These are phyloP conservation scores for Garrulus glandarius DNA, from an alignment of 2,797 vertebrate species.

Conservation along the genomic window DNA sequence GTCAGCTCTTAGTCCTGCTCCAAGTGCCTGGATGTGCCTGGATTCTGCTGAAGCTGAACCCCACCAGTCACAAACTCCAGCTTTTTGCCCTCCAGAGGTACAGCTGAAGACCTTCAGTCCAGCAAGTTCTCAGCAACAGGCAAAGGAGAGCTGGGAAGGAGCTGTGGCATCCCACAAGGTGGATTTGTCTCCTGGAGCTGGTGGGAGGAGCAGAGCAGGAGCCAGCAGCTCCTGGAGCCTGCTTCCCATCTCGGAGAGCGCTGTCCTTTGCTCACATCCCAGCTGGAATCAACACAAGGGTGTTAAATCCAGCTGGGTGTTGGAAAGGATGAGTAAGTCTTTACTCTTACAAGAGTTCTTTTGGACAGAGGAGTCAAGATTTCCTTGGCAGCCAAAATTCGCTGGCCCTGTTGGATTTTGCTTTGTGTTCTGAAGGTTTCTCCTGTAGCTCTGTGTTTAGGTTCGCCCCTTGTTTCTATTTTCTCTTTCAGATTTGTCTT, in stretches of 20 bases:
- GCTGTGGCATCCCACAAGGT: not conserved
- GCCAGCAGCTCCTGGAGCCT: not conserved
- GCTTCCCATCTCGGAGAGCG: not conserved
- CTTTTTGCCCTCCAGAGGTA: not conserved
- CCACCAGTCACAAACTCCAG: not conserved
- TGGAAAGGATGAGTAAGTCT: slow-evolving; percentile 13
- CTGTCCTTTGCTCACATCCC: not conserved
- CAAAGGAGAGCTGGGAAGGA: not conserved
- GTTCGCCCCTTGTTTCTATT: not conserved
- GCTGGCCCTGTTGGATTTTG: not conserved
- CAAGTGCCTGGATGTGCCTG: not conserved
- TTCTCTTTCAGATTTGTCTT: not conserved
- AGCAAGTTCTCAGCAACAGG: not conserved
- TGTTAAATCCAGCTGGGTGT: not conserved
- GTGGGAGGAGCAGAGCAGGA: not conserved
- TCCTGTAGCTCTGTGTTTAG: not conserved
- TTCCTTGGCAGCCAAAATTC: slow-evolving; percentile 9
- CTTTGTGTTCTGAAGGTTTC: not conserved
- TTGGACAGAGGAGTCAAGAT: not conserved
- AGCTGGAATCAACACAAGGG: not conserved
- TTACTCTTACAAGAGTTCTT: not conserved
- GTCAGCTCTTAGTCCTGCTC: not conserved
- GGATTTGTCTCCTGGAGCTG: not conserved
- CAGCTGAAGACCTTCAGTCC: not conserved
- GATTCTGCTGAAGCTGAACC: not conserved